phyloP scores from a whole-genome alignment of 2,797 vertebrate species.

The Poeciliopsis paucimaculata region DNA sequence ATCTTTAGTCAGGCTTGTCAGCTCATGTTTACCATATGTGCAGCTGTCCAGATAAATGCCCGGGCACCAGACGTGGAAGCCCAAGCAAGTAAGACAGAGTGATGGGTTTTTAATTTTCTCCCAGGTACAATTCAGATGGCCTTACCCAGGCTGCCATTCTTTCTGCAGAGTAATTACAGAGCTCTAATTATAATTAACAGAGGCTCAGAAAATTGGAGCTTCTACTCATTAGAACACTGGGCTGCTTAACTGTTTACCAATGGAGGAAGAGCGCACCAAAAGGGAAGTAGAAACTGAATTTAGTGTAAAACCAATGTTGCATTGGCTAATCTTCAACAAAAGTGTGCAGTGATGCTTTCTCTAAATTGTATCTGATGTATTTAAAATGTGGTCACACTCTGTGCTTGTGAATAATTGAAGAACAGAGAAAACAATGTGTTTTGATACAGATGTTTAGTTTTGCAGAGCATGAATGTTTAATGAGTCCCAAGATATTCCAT shows the following conservation, averaged over 20 bases:
- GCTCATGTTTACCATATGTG: constrained; percentile 63
- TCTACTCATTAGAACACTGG: constrained; percentile 69
- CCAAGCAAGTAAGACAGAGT: constrained; percentile 51
- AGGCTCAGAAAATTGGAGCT: constrained; percentile 58
- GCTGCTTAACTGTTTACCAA: constrained; percentile 68
- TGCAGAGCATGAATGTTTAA: constrained; percentile 44
- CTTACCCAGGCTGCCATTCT: constrained; percentile 71
- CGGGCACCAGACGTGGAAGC: constrained; percentile 34
- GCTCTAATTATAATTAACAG: constrained; percentile 76
- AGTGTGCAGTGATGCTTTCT: constrained; percentile 35
- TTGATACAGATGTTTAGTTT: constrained; percentile 47
- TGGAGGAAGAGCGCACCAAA: constrained; percentile 48
- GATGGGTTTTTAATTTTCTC: constrained; percentile 65
- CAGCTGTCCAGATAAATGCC: constrained; percentile 65
- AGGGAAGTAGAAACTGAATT: constrained; percentile 51
- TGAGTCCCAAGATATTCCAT: constrained; percentile 39
- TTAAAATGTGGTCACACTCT: constrained; percentile 10
- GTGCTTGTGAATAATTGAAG: constrained; percentile 27
- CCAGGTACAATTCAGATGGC: constrained; percentile 71
- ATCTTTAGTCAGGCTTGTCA: constrained; percentile 75
- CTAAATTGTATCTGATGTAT: constrained; percentile 20
- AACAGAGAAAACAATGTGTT: constrained; percentile 26
- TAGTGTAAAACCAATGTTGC: constrained; percentile 42
- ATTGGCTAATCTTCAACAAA: constrained; percentile 41
- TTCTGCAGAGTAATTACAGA: constrained; percentile 71